Evolutionary conservation across 2,113 vertebrate genomes (phyloP).

Genomic region (Hippocampus comes): DNA sequence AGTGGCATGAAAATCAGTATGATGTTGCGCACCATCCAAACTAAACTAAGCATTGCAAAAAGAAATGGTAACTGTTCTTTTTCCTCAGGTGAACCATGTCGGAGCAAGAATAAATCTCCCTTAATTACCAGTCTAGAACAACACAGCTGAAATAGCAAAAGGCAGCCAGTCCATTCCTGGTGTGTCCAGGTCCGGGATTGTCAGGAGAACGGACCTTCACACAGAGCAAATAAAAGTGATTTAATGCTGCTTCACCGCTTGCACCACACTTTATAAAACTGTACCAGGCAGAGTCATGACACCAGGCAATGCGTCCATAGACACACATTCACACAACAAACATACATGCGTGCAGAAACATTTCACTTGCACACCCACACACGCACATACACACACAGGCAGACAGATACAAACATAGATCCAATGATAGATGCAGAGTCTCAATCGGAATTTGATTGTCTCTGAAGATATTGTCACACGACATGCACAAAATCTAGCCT

Average conservation of each 20-base stretch:
- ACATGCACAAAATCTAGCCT: constrained; percentile 25
- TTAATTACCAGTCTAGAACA: constrained; percentile 55
- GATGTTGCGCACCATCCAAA: constrained; percentile 15
- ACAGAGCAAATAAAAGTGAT: constrained; percentile 74
- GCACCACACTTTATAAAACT: constrained; percentile 72
- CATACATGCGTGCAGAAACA: constrained; percentile 3
- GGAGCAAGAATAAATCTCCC: constrained; percentile 41
- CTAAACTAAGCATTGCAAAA: constrained; percentile 32
- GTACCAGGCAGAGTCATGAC: constrained; percentile 66
- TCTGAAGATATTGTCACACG: constrained; percentile 9
- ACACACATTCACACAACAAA: constrained; percentile 28
- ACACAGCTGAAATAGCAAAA: constrained; percentile 71
- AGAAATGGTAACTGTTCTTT: constrained; percentile 17
- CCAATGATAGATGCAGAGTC: constrained; percentile 16
- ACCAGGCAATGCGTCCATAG: constrained; percentile 50
- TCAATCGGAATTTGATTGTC: not conserved
- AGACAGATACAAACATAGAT: not conserved
- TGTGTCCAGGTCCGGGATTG: constrained; percentile 60
- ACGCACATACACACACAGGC: not conserved
- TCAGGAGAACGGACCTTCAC: constrained; percentile 67
- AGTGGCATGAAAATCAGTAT: not conserved
- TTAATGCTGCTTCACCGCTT: constrained; percentile 61
- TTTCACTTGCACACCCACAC: not conserved
- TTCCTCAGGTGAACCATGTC: constrained; percentile 54
- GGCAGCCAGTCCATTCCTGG: constrained; percentile 57